Conservation (phyloP, 2,113 vertebrate species). For the Panthera leo region DNA sequence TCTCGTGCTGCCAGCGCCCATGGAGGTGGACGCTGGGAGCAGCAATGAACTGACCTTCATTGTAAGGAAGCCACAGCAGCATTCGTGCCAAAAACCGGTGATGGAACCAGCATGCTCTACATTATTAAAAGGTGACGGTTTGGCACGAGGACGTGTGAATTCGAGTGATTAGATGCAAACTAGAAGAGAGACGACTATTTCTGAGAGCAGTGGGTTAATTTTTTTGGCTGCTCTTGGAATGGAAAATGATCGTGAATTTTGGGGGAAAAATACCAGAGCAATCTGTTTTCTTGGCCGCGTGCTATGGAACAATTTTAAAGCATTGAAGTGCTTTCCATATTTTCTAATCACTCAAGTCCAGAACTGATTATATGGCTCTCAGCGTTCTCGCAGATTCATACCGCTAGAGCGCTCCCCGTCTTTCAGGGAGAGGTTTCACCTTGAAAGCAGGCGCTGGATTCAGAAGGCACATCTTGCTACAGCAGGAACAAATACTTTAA, state of each 20-base stretch:
- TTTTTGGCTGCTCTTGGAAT: slow-evolving; percentile 55
- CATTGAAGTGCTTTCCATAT: slow-evolving; percentile 22
- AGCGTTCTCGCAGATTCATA: slow-evolving; percentile 17
- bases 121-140: slow-evolving; percentile 51
- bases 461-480: slow-evolving; percentile 21
- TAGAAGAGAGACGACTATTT: slow-evolving; percentile 58
- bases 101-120: background rate
- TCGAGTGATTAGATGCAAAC: slow-evolving; percentile 65
- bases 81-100: background rate
- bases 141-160: background rate
- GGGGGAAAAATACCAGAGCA: slow-evolving; percentile 56
- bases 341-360: slow-evolving; percentile 48
- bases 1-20: background rate
- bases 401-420: background rate
- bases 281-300: slow-evolving; percentile 62
- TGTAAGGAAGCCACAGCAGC: background rate
- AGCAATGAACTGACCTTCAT: background rate
- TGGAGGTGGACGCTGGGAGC: background rate
- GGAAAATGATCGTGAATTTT: slow-evolving; percentile 65
- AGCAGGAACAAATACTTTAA: slow-evolving; percentile 62
- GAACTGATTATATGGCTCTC: slow-evolving; percentile 41
- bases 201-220: slow-evolving; percentile 54
- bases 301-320: slow-evolving; percentile 60
- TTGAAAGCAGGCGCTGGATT: slow-evolving; percentile 50
- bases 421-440: slow-evolving; percentile 62